These are phyloP conservation scores for Aleiodes testaceus DNA, from an alignment of 2,888 invertebrate species.

Conservation along the genomic window DNA sequence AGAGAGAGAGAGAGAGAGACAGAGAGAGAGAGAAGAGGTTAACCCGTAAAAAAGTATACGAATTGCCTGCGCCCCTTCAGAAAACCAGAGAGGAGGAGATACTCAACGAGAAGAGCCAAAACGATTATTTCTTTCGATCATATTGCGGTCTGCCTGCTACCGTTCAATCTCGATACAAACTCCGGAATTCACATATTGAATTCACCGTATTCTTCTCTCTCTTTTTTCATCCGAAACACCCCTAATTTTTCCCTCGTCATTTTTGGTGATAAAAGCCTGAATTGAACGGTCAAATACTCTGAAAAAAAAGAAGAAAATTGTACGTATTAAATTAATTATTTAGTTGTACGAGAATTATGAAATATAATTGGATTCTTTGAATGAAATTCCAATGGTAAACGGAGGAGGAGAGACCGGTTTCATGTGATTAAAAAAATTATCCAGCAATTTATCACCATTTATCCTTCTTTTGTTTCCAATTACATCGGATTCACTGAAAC, in stretches of 20 bases:
- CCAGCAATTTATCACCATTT: too few relatives aligned
- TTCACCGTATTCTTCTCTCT: conserved; percentile 2
- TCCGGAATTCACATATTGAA: conserved; percentile 25
- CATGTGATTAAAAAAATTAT: too few relatives aligned
- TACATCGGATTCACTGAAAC: too few relatives aligned
- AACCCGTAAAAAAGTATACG: conserved; percentile 46
- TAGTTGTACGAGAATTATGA: background rate
- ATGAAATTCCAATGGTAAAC: too few relatives aligned
- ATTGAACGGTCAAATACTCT: conserved; percentile 17
- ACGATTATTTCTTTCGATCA: conserved; percentile 37
- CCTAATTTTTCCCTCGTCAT: conserved; percentile 20
- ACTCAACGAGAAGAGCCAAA: conserved; percentile 7
- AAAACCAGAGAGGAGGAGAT: conserved; percentile 12
- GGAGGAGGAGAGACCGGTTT: too few relatives aligned
- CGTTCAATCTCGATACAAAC: conserved; percentile 32
- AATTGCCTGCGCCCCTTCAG: conserved; percentile 28
- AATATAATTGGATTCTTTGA: too few relatives aligned
- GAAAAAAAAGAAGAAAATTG: background rate
- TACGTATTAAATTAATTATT: background rate
- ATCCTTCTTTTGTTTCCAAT: too few relatives aligned
- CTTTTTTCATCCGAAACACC: background rate
- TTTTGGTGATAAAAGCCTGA: conserved; percentile 21
- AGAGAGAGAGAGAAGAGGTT: background rate
- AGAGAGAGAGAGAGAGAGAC: too few relatives aligned
- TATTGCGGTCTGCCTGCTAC: conserved; percentile 35